Conservation (phyloP, 2,797 vertebrate genomes). For the Mormyrops attenuatus region DNA sequence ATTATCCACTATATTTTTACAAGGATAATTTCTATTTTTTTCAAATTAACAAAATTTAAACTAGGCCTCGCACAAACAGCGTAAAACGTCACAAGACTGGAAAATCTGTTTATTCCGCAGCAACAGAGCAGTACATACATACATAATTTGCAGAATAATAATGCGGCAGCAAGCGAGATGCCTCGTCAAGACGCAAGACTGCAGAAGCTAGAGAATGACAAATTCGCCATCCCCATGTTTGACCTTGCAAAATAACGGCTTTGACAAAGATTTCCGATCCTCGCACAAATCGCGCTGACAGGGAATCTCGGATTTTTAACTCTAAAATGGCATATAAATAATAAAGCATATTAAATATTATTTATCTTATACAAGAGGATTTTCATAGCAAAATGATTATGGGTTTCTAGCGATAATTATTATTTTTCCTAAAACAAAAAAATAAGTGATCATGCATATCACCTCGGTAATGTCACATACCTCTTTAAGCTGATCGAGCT, state of each 20-base stretch:
- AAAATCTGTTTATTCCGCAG: background rate
- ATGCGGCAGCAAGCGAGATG: background rate
- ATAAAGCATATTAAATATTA: background rate
- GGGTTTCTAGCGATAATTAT: background rate
- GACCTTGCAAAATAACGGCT: background rate
- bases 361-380: background rate
- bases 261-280: background rate
- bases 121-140: background rate
- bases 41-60: background rate
- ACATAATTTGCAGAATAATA: background rate
- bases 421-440: background rate
- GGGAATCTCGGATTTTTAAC: background rate
- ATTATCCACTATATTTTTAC: background rate
- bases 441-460: background rate
- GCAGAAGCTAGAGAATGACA: background rate
- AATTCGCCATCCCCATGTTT: background rate
- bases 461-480: constrained; percentile 48
- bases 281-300: background rate
- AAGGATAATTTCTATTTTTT: background rate
- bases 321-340: background rate
- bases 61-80: background rate
- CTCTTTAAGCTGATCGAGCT: constrained; percentile 92
- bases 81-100: background rate
- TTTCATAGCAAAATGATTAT: background rate
- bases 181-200: background rate